phyloP scores from a whole-genome alignment of 2,888 invertebrate species.

The Stegana nigrithorax region DNA sequence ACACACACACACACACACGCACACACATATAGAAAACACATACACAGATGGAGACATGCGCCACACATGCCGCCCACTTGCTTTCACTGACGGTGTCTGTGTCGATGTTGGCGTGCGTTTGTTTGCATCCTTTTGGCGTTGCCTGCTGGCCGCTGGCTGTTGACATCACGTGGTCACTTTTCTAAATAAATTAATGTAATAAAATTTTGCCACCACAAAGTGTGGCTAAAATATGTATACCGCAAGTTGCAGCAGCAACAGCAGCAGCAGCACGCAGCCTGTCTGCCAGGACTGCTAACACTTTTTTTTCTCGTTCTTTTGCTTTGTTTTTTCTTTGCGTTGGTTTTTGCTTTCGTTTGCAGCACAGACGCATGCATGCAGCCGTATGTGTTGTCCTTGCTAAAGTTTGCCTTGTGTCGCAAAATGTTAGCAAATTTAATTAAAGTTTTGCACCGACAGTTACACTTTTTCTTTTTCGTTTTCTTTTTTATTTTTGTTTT shows the following conservation, averaged over 20 bases:
- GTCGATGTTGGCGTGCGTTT: not conserved
- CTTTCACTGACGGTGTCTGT: not conserved
- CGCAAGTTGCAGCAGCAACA: not conserved
- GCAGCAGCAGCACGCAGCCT: too few relatives aligned
- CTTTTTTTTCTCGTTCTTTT: not conserved
- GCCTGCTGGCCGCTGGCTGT: not conserved
- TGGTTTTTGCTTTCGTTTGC: not conserved
- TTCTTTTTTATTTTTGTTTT: not conserved
- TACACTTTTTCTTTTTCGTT: not conserved
- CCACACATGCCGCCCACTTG: too few relatives aligned
- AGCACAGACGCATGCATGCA: not conserved
- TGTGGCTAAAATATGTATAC: not conserved
- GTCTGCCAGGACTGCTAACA: too few relatives aligned
- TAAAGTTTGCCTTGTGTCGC: not conserved
- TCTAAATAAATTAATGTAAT: conserved; percentile 19
- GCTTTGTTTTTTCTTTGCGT: not conserved
- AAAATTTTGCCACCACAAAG: conserved; percentile 17
- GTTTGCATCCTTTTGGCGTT: not conserved
- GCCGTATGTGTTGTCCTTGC: conserved; percentile 4
- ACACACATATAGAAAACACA: not conserved
- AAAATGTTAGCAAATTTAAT: conserved; percentile 15
- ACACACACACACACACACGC: not conserved
- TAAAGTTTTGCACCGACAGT: conserved; percentile 16
- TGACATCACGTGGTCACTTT: conserved; percentile 17
- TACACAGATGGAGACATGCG: too few relatives aligned